Percentiles rank a stretch among this genome's conserved stretches.
These are phyloP conservation scores for Eupleurogrammus muticus DNA, from an alignment of 2,797 vertebrate species.

Conservation along the genomic window DNA sequence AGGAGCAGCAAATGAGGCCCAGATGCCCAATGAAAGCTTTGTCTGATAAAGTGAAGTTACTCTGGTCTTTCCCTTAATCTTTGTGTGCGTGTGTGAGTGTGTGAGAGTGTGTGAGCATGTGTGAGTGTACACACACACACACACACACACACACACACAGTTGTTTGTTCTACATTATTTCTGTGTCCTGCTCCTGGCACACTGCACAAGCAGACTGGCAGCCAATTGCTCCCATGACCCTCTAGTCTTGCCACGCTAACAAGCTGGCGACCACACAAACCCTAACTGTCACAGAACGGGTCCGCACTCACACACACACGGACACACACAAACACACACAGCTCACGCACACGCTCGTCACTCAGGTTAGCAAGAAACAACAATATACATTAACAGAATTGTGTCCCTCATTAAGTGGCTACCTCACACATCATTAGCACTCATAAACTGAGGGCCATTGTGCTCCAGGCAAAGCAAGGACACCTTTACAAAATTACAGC, in stretches of 20 bases:
- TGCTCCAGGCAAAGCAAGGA: conserved; percentile 30
- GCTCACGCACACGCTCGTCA: conserved; percentile 39
- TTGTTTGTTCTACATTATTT: conserved; percentile 80
- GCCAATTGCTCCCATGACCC: conserved; percentile 85
- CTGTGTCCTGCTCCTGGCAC: conserved; percentile 81
- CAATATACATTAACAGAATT: conserved; percentile 13
- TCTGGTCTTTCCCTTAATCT: conserved; percentile 79
- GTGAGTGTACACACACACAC: conserved; percentile 28
- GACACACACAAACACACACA: conserved; percentile 11
- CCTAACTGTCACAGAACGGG: conserved; percentile 62
- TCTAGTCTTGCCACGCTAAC: conserved; percentile 82
- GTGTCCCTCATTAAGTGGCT: conserved; percentile 31
- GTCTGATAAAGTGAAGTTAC: conserved; percentile 81
- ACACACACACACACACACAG: conserved; percentile 44
- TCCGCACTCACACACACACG: conserved; percentile 30
- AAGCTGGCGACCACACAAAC: conserved; percentile 82
- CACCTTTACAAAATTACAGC: conserved; percentile 20
- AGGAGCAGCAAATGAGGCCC: conserved; percentile 74
- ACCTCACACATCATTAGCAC: conserved; percentile 41
- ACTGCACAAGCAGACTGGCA: conserved; percentile 77
- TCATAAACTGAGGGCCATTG: conserved; percentile 11
- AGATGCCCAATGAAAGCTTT: conserved; percentile 79
- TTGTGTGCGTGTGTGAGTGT: conserved; percentile 31
- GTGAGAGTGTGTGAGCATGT: conserved; percentile 36
- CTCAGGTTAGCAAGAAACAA: conserved; percentile 45